Evolutionary conservation across 2,888 invertebrate species (phyloP).

Genomic region (Lomographa bimaculata): DNA sequence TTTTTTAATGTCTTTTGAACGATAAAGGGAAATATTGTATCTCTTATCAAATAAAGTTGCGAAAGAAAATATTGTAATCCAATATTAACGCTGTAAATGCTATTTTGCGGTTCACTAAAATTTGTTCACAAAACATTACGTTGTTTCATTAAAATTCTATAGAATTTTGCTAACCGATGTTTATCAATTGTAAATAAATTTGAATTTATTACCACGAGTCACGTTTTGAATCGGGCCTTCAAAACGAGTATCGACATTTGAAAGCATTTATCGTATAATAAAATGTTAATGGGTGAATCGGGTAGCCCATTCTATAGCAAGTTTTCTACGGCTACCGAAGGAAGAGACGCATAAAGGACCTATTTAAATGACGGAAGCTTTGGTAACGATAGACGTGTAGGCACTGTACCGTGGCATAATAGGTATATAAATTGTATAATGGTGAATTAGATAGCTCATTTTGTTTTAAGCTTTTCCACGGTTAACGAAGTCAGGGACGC

Average conservation of each 20-base stretch:
- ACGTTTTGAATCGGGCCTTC: slow-evolving; percentile 9
- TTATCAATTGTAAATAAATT: no score
- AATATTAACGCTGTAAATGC: no score
- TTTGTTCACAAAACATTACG: no score
- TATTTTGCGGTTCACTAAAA: no score
- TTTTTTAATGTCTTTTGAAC: no score
- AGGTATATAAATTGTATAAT: no score
- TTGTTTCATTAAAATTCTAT: no score
- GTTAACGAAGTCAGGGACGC: slow-evolving; percentile 53
- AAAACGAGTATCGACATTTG: slow-evolving; percentile 23
- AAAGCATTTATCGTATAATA: slow-evolving; percentile 31
- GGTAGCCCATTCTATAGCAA: slow-evolving; percentile 40
- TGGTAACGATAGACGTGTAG: slow-evolving; percentile 42
- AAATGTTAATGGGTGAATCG: slow-evolving; percentile 31
- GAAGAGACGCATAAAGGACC: slow-evolving; percentile 48
- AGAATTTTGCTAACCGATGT: no score
- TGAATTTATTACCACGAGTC: slow-evolving; percentile 10
- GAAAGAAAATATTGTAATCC: no score
- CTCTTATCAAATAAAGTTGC: no score
- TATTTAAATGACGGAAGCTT: slow-evolving; percentile 60
- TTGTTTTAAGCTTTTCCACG: slow-evolving; percentile 36
- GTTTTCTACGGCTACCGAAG: slow-evolving; percentile 49
- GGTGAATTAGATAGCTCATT: no score
- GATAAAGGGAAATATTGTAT: no score
- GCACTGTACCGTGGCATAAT: slow-evolving; percentile 12